Evolutionary conservation across 2,888 invertebrate species (phyloP), one percentile per base, ranked within the genome.

Genomic region (Tricholauxania praeusta): DNA sequence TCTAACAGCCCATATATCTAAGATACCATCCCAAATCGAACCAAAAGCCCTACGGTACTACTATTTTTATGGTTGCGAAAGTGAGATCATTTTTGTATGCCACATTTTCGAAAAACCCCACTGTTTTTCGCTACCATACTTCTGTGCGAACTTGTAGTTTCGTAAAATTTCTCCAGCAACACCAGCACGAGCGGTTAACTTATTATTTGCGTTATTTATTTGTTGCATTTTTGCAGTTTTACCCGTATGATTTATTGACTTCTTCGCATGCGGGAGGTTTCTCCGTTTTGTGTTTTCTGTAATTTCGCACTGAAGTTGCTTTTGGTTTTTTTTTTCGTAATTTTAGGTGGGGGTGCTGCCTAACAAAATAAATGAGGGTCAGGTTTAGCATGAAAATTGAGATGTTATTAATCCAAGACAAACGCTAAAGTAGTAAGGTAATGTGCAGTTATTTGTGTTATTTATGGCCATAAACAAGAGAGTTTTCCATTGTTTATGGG

Each of bases 181-280:
- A 70, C 39, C 32, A 49, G 49, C 60, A 39, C 10, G 39, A 39
- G 39, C 39, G 39, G 39, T 10, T 47, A 32, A 39, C 51, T 63
- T 53, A 47, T 52, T 70, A 62, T 39, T 48, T 70, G 62, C 52
- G 47, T 70, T 70, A 70, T 70, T 70, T 70, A 70, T 70, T 69
- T 48, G 68, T 22, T 55, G 68, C 60, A 51, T 48, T 69, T 69
- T 69, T 69, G 32, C 17, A 52, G 32, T 22, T 39, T 69, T 47
- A 39, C 52, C 17, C 47, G 52, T 39, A 39, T 70, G 70, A 70
- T 70, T 70, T 70, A 70, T 70, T 22, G 52, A 48, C 53, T 48
- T 57, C 17, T 57, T 67, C 12, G 51, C 57, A 57, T 59, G 68
- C 68, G 68, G 68, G 59, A 57, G 57, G 59, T 67, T 67, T 55